Conservation (phyloP, 2,888 invertebrate species). For the Tortrix viridana region DNA sequence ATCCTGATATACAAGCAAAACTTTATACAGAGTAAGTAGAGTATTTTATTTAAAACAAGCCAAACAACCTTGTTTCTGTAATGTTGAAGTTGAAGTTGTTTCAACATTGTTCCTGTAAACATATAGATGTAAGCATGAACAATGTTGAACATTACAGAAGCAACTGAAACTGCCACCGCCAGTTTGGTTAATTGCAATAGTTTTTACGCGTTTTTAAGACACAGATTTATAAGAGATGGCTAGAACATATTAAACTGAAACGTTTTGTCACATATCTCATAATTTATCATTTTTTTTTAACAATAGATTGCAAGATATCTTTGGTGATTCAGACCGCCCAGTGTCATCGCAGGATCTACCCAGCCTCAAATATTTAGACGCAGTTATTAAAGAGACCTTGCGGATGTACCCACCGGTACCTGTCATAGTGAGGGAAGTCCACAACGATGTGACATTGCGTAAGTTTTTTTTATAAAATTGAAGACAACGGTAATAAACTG, state of each 20-base stretch:
- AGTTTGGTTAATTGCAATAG: too few species aligned
- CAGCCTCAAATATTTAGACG: slow-evolving; percentile 35
- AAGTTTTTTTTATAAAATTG: slow-evolving; percentile 9
- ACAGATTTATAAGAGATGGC: too few species aligned
- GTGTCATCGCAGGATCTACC: slow-evolving; percentile 33
- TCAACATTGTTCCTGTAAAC: too few species aligned
- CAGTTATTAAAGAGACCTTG: slow-evolving; percentile 38
- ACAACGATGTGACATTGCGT: slow-evolving; percentile 31
- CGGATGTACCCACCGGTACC: slow-evolving; percentile 40
- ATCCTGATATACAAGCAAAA: slow-evolving; percentile 19
- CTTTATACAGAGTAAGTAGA: slow-evolving; percentile 21
- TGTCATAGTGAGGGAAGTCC: slow-evolving; percentile 34
- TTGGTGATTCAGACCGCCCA: slow-evolving; percentile 32
- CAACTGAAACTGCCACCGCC: too few species aligned
- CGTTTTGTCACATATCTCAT: background rate
- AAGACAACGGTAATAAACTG: too few species aligned
- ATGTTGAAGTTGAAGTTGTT: too few species aligned
- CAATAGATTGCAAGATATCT: slow-evolving; percentile 29
- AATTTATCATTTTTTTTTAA: background rate
- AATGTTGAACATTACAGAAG: too few species aligned
- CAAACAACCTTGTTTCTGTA: too few species aligned
- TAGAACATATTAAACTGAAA: too few species aligned
- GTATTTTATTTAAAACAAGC: background rate
- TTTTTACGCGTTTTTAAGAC: too few species aligned
- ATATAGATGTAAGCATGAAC: too few species aligned